Percentiles rank a stretch among this genome's conserved stretches.
Conservation (phyloP, 2,888 invertebrate genomes). For the Sthenelais limicola region DNA sequence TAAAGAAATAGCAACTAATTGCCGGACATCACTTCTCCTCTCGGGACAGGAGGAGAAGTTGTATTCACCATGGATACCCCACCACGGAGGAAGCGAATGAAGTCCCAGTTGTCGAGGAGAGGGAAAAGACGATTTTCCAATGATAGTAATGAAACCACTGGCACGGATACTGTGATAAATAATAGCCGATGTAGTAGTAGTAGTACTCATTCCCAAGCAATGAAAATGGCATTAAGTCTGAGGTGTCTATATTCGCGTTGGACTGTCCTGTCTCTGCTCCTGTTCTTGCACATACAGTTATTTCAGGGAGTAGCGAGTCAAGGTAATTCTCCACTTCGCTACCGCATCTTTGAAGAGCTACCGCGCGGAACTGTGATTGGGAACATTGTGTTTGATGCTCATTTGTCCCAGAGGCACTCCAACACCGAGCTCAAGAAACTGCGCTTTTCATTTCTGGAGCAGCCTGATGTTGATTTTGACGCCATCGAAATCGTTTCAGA, state of each 20-base stretch:
- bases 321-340: conserved; percentile 19
- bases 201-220: background rate
- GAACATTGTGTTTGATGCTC: conserved; percentile 38
- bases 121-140: too few relatives aligned
- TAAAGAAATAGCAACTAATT: too few relatives aligned
- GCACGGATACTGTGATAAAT: background rate
- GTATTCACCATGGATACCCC: too few relatives aligned
- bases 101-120: too few relatives aligned
- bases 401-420: conserved; percentile 18
- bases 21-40: too few relatives aligned
- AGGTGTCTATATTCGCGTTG: background rate
- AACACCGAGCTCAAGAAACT: conserved; percentile 3
- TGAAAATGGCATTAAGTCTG: background rate
- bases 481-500: conserved; percentile 26
- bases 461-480: conserved; percentile 34
- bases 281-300: background rate
- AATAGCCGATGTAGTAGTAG: background rate
- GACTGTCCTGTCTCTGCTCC: background rate
- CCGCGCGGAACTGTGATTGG: conserved; percentile 35
- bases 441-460: conserved; percentile 36
- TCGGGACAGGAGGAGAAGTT: too few relatives aligned
- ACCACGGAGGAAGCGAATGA: too few relatives aligned
- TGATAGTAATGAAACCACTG: too few relatives aligned
- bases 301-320: conserved; percentile 7
- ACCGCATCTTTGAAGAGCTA: conserved; percentile 40